phyloP scores from a whole-genome alignment of 1,140 invertebrate species.

The Brachionus koreanus region DNA sequence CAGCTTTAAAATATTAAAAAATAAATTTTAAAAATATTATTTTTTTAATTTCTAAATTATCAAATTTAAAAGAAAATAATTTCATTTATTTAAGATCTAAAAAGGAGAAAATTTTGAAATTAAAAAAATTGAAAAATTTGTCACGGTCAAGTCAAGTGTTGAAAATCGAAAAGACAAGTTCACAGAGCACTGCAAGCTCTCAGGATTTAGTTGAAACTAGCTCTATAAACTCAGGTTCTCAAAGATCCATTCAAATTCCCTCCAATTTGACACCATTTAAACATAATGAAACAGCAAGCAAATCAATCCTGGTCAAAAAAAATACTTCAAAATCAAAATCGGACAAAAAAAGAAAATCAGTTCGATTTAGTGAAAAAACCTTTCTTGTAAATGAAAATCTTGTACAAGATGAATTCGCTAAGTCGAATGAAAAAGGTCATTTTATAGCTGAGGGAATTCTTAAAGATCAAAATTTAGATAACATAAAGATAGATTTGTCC shows the following conservation, averaged over 20 bases:
- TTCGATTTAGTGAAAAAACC: constrained; percentile 23
- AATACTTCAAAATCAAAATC: background rate
- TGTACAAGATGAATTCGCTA: background rate
- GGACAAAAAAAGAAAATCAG: constrained; percentile 33
- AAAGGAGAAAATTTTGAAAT: background rate
- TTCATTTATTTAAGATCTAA: background rate
- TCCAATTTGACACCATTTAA: constrained; percentile 1
- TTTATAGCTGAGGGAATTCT: background rate
- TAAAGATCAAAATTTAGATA: constrained; percentile 20
- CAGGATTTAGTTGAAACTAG: background rate
- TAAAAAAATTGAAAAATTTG: too few relatives aligned
- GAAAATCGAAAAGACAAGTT: background rate
- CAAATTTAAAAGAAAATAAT: too few relatives aligned
- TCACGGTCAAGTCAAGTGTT: background rate
- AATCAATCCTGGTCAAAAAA: constrained; percentile 3
- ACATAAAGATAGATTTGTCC: background rate
- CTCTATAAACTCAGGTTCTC: background rate
- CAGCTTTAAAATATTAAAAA: too few relatives aligned
- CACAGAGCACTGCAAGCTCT: background rate
- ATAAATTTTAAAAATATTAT: too few relatives aligned
- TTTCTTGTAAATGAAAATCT: background rate
- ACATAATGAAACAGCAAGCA: background rate
- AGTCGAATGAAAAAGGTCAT: constrained; percentile 22
- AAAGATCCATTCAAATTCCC: background rate
- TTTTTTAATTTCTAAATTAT: too few relatives aligned